A percentile compares a stretch with the other conserved stretches of the same genome.
Evolutionary conservation across 2,113 vertebrate species (phyloP).

Genomic region (Lampris megalopsis): DNA sequence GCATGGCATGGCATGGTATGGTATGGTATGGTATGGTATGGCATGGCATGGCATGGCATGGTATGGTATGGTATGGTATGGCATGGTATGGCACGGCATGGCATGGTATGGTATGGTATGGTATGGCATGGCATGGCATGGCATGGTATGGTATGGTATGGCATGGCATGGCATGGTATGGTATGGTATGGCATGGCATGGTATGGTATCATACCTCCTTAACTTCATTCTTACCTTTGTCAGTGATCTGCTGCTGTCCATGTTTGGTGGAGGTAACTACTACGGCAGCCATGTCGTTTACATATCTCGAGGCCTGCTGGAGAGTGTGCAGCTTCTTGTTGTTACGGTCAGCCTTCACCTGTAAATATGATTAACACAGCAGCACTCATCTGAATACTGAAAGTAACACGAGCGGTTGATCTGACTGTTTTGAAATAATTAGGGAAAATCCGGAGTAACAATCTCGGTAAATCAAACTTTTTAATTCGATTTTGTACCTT

Average conservation of each 20-base stretch:
- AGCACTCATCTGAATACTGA: not conserved
- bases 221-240: slow-evolving; percentile 81
- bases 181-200: too few species aligned
- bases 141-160: too few species aligned
- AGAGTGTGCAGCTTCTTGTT: slow-evolving; percentile 89
- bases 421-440: not conserved
- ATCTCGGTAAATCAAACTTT: not conserved
- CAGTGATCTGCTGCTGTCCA: slow-evolving; percentile 90
- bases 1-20: too few species aligned
- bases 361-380: slow-evolving; percentile 13
- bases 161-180: too few species aligned
- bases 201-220: too few species aligned
- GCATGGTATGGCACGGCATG: too few species aligned
- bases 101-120: too few species aligned
- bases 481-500: slow-evolving; percentile 83
- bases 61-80: too few species aligned
- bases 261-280: slow-evolving; percentile 95
- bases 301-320: slow-evolving; percentile 90
- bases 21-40: too few species aligned
- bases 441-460: not conserved
- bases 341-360: slow-evolving; percentile 96
- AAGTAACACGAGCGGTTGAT: not conserved
- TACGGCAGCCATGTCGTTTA: slow-evolving; percentile 90
- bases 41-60: too few species aligned
- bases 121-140: too few species aligned